Evolutionary conservation across 2,113 vertebrate genomes (phyloP).

Genomic region (Pterocles burchelli): DNA sequence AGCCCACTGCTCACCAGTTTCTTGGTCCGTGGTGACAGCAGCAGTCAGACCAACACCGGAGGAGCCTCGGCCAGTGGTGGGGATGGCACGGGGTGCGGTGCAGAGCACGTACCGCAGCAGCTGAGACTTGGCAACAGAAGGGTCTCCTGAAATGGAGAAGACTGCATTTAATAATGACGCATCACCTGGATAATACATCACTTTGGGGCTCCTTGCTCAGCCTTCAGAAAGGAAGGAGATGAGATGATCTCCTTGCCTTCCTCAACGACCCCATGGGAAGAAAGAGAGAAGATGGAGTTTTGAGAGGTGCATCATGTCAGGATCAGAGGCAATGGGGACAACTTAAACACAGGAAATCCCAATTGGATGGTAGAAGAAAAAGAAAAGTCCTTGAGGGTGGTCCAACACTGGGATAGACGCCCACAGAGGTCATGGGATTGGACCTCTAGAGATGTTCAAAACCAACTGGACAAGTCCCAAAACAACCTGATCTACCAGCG

Average conservation of each 20-base stretch:
- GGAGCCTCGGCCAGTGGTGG: constrained; percentile 97
- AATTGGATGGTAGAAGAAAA: neutral
- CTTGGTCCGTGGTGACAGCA: constrained; percentile 94
- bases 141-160: constrained; percentile 83
- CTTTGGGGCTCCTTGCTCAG: neutral
- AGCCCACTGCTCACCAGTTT: constrained; percentile 82
- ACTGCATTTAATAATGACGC: accelerated
- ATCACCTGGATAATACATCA: accelerated
- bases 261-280: neutral
- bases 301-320: neutral
- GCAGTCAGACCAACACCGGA: constrained; percentile 94
- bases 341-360: neutral
- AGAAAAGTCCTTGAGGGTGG: neutral
- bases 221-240: neutral
- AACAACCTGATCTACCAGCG: neutral
- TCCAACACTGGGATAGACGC: neutral
- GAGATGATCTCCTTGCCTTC: neutral
- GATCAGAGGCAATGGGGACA: neutral
- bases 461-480: neutral
- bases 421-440: neutral
- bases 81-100: constrained; percentile 90
- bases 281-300: neutral
- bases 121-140: constrained; percentile 97
- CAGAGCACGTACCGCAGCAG: constrained; percentile 92
- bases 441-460: neutral